These are phyloP conservation scores for Crotalus helleri DNA, from an alignment of 2,113 vertebrate genomes.

Conservation along the genomic window DNA sequence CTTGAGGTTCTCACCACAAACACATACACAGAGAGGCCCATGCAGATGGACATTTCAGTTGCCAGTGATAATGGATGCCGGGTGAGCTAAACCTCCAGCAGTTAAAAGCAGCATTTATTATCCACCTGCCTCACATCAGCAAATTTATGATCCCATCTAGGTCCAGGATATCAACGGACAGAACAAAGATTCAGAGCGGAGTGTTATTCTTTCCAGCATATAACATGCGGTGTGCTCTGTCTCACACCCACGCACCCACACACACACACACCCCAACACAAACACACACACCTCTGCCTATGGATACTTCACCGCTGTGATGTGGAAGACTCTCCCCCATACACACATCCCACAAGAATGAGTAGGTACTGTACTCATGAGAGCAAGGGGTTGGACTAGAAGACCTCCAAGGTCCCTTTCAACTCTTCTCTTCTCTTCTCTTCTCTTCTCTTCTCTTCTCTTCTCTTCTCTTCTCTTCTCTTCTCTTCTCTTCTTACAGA, in stretches of 20 bases:
- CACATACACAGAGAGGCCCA: not conserved
- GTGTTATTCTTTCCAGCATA: conserved; percentile 4
- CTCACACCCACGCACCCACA: not conserved
- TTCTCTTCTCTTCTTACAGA: not conserved
- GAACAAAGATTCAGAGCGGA: conserved; percentile 53
- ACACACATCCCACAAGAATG: not conserved
- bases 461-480: no score
- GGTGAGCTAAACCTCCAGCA: conserved; percentile 51
- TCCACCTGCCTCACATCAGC: conserved; percentile 60
- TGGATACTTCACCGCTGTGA: not conserved
- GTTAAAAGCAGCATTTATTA: conserved; percentile 65
- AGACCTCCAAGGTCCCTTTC: no score
- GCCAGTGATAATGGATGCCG: conserved; percentile 67
- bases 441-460: no score
- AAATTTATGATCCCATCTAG: conserved; percentile 65
- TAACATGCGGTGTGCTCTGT: not conserved
- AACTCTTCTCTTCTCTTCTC: no score
- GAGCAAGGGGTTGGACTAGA: no score
- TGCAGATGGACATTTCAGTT: conserved; percentile 33
- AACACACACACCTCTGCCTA: not conserved
- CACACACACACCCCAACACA: not conserved
- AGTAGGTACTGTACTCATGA: not conserved
- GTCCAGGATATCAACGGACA: conserved; percentile 65
- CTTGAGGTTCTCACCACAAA: conserved; percentile 22
- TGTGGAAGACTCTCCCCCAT: not conserved